Percentiles rank a stretch among this genome's conserved stretches.
phyloP scores from a whole-genome alignment of 1,140 invertebrate genomes.

The Macrobrachium rosenbergii region DNA sequence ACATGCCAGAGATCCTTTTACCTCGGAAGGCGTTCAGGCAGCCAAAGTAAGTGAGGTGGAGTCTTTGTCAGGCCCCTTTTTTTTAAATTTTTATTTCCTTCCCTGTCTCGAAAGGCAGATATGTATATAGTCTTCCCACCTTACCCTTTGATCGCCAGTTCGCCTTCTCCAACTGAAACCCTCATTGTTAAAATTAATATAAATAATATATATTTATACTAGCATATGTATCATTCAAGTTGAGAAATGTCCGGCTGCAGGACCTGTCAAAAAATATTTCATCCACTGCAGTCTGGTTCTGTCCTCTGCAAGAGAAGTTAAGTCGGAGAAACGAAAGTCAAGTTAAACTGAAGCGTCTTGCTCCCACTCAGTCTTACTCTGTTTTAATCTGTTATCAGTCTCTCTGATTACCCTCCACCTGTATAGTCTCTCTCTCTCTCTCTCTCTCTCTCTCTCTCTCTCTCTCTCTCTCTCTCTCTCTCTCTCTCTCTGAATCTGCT shows the following conservation, averaged over 20 bases:
- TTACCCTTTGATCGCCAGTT: no score
- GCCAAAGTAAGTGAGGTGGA: background rate
- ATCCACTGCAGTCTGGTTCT: no score
- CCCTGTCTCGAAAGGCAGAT: background rate
- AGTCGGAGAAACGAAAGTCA: no score
- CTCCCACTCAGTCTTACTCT: background rate
- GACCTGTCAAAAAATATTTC: no score
- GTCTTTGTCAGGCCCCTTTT: background rate
- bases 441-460: constrained; percentile 9
- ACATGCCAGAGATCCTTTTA: constrained; percentile 20
- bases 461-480: background rate
- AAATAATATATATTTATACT: constrained; percentile 1
- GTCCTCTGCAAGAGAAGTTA: no score
- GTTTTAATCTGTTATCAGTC: background rate
- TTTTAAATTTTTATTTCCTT: background rate
- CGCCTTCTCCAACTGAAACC: background rate
- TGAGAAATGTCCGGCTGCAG: no score
- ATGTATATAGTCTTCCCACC: background rate
- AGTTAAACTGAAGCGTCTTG: background rate
- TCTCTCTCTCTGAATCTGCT: background rate
- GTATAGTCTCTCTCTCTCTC: background rate
- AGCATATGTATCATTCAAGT: constrained; percentile 1
- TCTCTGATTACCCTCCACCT: background rate
- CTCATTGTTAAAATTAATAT: constrained; percentile 4
- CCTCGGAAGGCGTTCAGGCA: constrained; percentile 4